Conservation (phyloP, 2,888 invertebrate species). For the Zele albiditarsus region DNA sequence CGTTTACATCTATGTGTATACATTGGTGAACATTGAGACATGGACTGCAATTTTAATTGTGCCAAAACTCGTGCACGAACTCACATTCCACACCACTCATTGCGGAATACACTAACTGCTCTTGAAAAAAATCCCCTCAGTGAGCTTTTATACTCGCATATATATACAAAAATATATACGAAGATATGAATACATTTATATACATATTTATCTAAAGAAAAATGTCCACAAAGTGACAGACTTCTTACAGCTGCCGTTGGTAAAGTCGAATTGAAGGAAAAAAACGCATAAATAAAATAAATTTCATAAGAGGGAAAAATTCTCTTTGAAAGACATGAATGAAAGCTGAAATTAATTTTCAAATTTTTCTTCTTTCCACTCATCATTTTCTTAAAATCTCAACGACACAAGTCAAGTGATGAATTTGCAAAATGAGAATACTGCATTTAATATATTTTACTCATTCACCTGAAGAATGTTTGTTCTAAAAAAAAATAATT, state of each 20-base stretch:
- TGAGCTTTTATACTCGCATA: not conserved
- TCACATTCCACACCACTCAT: not conserved
- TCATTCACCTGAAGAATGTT: not conserved
- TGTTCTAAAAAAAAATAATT: too few species aligned
- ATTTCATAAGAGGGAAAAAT: not conserved
- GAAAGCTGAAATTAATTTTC: not conserved
- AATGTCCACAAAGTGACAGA: not conserved
- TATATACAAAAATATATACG: not conserved
- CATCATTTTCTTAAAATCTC: not conserved
- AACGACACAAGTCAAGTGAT: not conserved
- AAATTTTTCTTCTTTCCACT: not conserved
- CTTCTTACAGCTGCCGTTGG: not conserved
- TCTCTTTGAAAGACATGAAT: not conserved
- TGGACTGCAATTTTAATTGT: not conserved
- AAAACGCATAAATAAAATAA: not conserved
- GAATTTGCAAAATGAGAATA: not conserved
- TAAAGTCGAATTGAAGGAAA: not conserved
- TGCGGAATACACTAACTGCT: slow-evolving; percentile 12
- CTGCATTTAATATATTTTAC: not conserved
- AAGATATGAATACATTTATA: not conserved
- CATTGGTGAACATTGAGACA: too few species aligned
- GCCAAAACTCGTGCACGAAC: not conserved
- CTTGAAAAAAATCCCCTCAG: slow-evolving; percentile 3
- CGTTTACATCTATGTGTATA: too few species aligned
- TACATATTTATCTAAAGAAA: not conserved